Percentiles rank a stretch among this genome's conserved stretches.
phyloP scores from a whole-genome alignment of 1,140 invertebrate species.

The Zaprionus ghesquierei region DNA sequence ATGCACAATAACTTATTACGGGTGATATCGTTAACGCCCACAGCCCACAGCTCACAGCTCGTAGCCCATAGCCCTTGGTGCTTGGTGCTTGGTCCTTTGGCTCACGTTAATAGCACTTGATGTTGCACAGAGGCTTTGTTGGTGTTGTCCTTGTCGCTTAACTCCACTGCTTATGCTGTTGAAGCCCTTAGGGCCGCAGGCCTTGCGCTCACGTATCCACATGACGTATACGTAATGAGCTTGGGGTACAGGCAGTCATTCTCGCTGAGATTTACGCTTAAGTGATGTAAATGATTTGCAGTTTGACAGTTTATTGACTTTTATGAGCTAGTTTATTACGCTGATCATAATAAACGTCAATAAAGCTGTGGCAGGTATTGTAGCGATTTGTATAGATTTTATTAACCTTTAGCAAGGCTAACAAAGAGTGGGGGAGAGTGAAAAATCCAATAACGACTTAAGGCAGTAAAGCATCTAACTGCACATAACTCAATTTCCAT shows the following conservation, averaged over 20 bases:
- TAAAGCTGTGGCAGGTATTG: not conserved
- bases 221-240: slow-evolving; percentile 34
- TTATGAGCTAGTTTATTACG: slow-evolving; percentile 73
- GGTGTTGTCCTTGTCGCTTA: not conserved
- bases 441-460: too few species aligned
- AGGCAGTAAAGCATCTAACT: too few species aligned
- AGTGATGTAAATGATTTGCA: slow-evolving; percentile 67
- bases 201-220: not conserved
- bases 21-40: slow-evolving; percentile 66
- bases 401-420: too few species aligned
- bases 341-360: not conserved
- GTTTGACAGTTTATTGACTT: slow-evolving; percentile 76
- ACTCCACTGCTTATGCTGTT: slow-evolving; percentile 1
- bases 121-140: not conserved
- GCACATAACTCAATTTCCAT: too few species aligned
- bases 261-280: slow-evolving; percentile 57
- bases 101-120: slow-evolving; percentile 59
- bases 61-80: too few species aligned
- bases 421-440: too few species aligned
- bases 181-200: not conserved
- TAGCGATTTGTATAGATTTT: not conserved
- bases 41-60: slow-evolving; percentile 38
- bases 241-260: slow-evolving; percentile 7
- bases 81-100: too few species aligned
- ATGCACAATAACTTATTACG: slow-evolving; percentile 65